Percentiles rank a stretch among this genome's conserved stretches.
Evolutionary conservation across 2,113 vertebrate species (phyloP).

Genomic region (Fregata magnificens): DNA sequence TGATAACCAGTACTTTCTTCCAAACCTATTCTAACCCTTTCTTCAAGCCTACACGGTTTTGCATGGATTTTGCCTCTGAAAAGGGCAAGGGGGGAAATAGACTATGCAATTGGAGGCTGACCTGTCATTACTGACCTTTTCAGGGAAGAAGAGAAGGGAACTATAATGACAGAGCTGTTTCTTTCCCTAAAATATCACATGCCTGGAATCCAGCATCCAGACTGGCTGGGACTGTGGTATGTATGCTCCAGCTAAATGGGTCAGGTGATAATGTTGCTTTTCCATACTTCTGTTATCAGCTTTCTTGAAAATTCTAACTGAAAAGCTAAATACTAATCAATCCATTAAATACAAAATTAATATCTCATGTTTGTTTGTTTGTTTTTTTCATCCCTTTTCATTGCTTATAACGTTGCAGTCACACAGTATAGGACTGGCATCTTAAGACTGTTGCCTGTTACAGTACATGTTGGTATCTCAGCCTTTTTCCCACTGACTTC

Average conservation of each 20-base stretch:
- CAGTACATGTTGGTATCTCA: background rate
- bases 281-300: background rate
- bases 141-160: conserved; percentile 49
- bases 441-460: background rate
- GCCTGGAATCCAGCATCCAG: background rate
- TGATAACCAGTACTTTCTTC: background rate
- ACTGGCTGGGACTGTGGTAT: background rate
- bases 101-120: conserved; percentile 14
- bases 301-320: background rate
- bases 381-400: background rate
- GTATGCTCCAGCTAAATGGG: background rate
- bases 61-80: conserved; percentile 44
- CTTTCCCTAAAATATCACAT: background rate
- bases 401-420: background rate
- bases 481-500: background rate
- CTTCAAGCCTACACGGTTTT: conserved; percentile 23
- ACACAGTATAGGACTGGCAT: background rate
- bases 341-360: background rate
- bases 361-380: background rate
- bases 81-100: conserved; percentile 39
- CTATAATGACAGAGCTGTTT: conserved; percentile 31
- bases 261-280: background rate
- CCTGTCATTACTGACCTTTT: conserved; percentile 62
- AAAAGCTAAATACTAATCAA: background rate
- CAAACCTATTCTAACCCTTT: background rate